A percentile compares a stretch with the other conserved stretches of the same genome.
Evolutionary conservation across 2,113 vertebrate genomes (phyloP).

Genomic region (Psammodynastes pulverulentus): DNA sequence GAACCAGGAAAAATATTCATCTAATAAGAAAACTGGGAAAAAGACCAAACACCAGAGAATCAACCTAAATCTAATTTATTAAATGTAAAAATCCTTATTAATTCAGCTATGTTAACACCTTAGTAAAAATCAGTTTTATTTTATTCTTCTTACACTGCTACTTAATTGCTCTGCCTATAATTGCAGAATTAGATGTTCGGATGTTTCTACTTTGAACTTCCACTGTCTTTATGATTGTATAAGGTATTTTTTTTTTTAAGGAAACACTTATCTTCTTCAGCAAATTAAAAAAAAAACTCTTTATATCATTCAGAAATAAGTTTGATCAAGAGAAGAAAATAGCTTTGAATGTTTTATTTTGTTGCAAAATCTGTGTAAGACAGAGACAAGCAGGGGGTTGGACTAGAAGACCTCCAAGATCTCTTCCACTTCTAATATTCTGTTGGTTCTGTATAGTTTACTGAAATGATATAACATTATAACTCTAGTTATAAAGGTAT

Average conservation of each 20-base stretch:
- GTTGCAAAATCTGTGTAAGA: neutral
- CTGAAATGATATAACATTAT: neutral
- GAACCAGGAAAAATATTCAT: neutral
- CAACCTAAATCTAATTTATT: neutral
- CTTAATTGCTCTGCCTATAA: neutral
- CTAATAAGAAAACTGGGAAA: neutral
- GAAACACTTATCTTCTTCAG: neutral
- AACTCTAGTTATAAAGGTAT: too few species aligned
- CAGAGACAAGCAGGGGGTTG: neutral
- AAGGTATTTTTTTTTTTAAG: neutral
- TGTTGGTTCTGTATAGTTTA: neutral
- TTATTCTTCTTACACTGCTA: neutral
- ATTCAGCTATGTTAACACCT: neutral
- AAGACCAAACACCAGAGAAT: neutral
- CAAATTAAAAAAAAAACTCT: too few species aligned
- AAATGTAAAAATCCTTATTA: neutral
- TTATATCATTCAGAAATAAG: neutral
- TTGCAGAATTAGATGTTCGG: neutral
- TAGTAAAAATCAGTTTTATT: neutral
- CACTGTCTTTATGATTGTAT: neutral
- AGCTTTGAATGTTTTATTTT: neutral
- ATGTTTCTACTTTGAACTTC: neutral
- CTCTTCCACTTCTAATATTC: too few species aligned
- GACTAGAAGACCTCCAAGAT: neutral
- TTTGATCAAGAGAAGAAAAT: neutral